A percentile compares a stretch with the other conserved stretches of the same genome.
Evolutionary conservation across 2,888 invertebrate species (phyloP).

Genomic region (Troilus luridus): DNA sequence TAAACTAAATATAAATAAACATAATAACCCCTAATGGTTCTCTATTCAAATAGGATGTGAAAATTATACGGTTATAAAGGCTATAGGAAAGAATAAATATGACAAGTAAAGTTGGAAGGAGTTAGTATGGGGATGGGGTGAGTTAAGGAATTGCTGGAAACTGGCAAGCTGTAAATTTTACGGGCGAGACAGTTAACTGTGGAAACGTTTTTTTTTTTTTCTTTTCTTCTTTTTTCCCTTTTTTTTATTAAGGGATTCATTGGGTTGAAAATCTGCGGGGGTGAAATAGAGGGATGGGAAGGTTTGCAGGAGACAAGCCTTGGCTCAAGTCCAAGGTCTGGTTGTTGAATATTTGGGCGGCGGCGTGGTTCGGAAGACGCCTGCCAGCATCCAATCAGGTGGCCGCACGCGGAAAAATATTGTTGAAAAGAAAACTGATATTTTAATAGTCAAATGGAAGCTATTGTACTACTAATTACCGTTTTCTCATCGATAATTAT

Average conservation of each 20-base stretch:
- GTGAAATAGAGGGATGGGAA: conserved; percentile 44
- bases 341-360: conserved; percentile 56
- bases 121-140: conserved; percentile 53
- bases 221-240: background rate
- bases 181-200: conserved; percentile 56
- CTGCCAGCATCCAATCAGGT: background rate
- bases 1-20: conserved; percentile 55
- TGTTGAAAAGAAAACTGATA: background rate
- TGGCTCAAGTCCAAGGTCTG: conserved; percentile 38
- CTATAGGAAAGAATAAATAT: conserved; percentile 57
- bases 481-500: no score
- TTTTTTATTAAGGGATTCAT: conserved; percentile 60
- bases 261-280: conserved; percentile 57
- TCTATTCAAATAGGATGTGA: conserved; percentile 57
- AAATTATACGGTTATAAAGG: conserved; percentile 59
- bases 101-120: conserved; percentile 56
- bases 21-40: conserved; percentile 56
- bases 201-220: conserved; percentile 47
- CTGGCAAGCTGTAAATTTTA: conserved; percentile 56
- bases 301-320: conserved; percentile 53
- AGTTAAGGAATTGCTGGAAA: conserved; percentile 57
- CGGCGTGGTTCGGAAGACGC: background rate
- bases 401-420: background rate
- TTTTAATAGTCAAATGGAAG: background rate
- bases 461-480: no score